Evolutionary conservation across 1,140 invertebrate species (phyloP).

Genomic region (Bombus terrestris): DNA sequence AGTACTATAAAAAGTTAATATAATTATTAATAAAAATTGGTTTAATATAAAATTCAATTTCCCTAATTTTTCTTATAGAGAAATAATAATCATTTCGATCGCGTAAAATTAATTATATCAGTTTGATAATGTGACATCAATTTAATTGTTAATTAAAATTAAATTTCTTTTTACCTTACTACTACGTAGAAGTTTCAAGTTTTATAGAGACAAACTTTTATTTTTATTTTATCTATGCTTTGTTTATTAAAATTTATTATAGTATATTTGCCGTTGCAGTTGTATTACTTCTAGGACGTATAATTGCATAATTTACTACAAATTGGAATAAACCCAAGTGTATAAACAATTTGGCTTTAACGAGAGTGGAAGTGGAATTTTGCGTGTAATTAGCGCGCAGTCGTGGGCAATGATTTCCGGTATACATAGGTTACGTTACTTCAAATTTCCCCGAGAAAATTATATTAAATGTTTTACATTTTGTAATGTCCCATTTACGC

Average conservation of each 20-base stretch:
- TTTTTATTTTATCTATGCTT: no score
- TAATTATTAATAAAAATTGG: not conserved
- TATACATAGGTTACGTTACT: not conserved
- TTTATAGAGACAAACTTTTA: not conserved
- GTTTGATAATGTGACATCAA: no score
- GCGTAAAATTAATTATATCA: no score
- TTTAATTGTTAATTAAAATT: no score
- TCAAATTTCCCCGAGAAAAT: not conserved
- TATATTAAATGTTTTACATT: not conserved
- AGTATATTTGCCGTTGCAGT: no score
- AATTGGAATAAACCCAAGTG: not conserved
- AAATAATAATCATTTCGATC: no score
- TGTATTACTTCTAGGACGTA: no score
- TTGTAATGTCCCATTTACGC: not conserved
- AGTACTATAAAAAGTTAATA: not conserved
- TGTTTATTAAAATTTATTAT: not conserved
- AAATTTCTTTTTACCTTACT: no score
- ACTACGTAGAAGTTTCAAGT: not conserved
- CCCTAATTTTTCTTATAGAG: no score
- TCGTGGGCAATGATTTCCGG: not conserved
- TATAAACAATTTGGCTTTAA: conserved; percentile 17
- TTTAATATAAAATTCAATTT: no score
- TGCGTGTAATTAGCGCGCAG: conserved; percentile 1
- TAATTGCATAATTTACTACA: conserved; percentile 9
- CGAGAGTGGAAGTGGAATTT: not conserved